phyloP scores from a whole-genome alignment of 2,113 vertebrate species.

The Anser cygnoides region DNA sequence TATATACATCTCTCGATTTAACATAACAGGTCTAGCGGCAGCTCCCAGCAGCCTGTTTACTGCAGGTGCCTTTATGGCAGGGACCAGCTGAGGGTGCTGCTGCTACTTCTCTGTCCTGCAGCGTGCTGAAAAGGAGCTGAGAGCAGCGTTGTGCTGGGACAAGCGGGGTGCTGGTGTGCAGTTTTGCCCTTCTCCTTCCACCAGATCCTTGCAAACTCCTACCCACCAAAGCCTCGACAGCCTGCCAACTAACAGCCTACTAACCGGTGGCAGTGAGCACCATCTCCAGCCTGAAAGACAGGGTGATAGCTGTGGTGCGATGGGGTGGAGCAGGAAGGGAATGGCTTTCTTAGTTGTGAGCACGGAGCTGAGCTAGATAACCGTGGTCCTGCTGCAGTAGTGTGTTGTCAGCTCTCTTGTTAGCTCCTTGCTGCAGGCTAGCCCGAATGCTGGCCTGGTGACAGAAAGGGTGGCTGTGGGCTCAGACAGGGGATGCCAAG shows the following conservation, averaged over 20 bases:
- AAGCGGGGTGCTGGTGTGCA: rapidly evolving
- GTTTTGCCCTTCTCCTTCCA: not conserved
- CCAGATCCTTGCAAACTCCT: not conserved
- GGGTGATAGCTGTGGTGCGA: not conserved
- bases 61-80: not conserved
- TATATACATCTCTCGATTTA: not conserved
- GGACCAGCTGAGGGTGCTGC: constrained; percentile 50
- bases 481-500: too few relatives aligned
- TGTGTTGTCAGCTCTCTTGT: too few relatives aligned
- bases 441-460: too few relatives aligned
- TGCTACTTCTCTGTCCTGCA: not conserved
- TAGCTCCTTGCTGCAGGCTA: too few relatives aligned
- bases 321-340: rapidly evolving
- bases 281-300: not conserved
- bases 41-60: not conserved
- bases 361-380: too few relatives aligned
- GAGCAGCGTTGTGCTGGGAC: rapidly evolving
- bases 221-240: not conserved
- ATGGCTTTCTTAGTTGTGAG: not conserved
- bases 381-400: too few relatives aligned
- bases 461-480: too few relatives aligned
- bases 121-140: rapidly evolving
- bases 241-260: not conserved
- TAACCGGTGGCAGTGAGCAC: not conserved
- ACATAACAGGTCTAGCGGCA: rapidly evolving